Base-by-base conservation (phyloP, 2,797 vertebrate species). In the Pangasius djambal region DNA sequence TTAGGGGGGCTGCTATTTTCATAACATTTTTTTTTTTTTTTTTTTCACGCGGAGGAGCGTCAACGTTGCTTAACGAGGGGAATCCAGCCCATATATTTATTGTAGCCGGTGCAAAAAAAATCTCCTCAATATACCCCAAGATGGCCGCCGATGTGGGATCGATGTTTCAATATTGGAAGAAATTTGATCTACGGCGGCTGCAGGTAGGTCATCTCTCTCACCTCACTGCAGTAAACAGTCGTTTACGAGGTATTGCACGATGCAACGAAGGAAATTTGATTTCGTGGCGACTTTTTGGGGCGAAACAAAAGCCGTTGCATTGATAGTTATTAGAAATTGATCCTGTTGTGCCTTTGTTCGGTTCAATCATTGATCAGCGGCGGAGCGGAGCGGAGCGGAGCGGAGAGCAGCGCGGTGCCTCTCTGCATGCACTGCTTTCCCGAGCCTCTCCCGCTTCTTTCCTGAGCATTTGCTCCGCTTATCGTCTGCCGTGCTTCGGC, bases 141-240 rank as follows among this genome's bases (percentile, higher is more conserved):
- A 99, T 99, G 98, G 98, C 98, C 96, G 97, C 98, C 97, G 97
- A 98, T 95, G 98, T 97, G 97, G 98, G 98, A 97, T 98, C 98
- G 97, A 97, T 97, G 97, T 96, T 97, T 97, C 97, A 97, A 97
- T 97, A 97, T 97, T 97, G 98, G 98, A 97, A 97, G 97, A 97
- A 97, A 96, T 97, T 97, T 96, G 97, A 97, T 97, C 97, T 97
- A 94, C 97, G 97, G 96, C 97, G 98, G 96, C 97, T 99, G 83
- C 98, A 99, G 98, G 98, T 99, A 96, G 96, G 98, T 97, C 96
- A 93, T 93, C 92, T 94, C 92, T 91, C 94, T 87, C 93, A 93
- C 92, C 93, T 93, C 93, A 94, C 92, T 93, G 91, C 89, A 37
- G 75, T 90, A 89, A 55, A 40, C 81, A 79, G 93, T 90, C 90